These are phyloP conservation scores for Gymnocheta viridis DNA, from an alignment of 2,888 invertebrate genomes.

Conservation along the genomic window DNA sequence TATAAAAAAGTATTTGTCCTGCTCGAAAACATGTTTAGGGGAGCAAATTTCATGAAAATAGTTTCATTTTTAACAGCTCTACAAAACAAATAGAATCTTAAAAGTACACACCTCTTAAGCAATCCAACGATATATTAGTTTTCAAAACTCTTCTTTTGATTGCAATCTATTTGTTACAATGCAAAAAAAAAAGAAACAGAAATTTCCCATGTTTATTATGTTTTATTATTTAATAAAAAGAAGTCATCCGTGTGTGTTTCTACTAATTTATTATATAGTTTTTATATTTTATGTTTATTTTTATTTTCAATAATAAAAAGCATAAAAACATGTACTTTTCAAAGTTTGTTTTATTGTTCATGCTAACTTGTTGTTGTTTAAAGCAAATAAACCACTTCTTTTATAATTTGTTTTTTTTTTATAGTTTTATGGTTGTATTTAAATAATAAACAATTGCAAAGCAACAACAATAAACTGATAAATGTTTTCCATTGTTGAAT, in stretches of 20 bases:
- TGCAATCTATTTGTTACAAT: neutral
- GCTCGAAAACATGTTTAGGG: too few relatives aligned
- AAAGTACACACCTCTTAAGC: neutral
- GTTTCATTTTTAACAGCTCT: too few relatives aligned
- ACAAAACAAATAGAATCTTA: too few relatives aligned
- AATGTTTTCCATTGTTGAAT: slow-evolving; percentile 38
- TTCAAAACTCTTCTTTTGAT: neutral
- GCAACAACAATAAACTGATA: slow-evolving; percentile 13
- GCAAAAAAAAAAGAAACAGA: neutral
- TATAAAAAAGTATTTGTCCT: too few relatives aligned
- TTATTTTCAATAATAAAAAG: neutral
- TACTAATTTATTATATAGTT: neutral
- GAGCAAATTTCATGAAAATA: too few relatives aligned
- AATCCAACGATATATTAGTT: neutral
- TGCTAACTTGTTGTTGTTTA: slow-evolving; percentile 2
- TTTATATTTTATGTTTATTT: neutral
- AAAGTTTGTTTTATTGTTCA: slow-evolving; percentile 25
- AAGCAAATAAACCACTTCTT: slow-evolving; percentile 31
- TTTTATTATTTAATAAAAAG: neutral
- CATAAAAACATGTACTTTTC: neutral
- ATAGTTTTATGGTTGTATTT: slow-evolving; percentile 39
- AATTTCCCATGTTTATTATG: neutral
- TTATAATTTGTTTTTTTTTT: slow-evolving; percentile 14
- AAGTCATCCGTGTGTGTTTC: neutral
- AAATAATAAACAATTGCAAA: slow-evolving; percentile 38